Evolutionary conservation across 1,140 invertebrate species (phyloP), one percentile per base, ranked within the genome.

Genomic region (Drosophila bifasciata): DNA sequence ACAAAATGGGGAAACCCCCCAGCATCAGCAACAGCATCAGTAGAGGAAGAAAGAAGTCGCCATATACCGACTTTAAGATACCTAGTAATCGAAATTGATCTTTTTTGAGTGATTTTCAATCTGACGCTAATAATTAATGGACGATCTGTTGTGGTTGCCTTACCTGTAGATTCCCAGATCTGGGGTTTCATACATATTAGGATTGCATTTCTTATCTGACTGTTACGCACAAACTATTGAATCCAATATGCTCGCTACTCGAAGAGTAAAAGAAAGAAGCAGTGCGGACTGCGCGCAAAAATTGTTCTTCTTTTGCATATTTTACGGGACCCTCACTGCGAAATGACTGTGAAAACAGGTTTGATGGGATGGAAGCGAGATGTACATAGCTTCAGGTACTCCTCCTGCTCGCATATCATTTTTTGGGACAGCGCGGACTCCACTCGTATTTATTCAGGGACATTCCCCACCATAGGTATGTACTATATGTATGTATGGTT

Each of bases 311-410:
- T 83, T 83, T 88, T 88, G 83, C 83, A 86, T 86, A 86, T 88
- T 86, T 86, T 86, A 83, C 59, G 70, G 57, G 36, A 57, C 62
- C 57, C 50, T 61, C 70, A 57, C 79, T 75, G 79, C 72, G 46
- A 84, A 84, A 84, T 83, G 78, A 86, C 83, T 88, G 75, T 53
- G 78, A 88, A 86, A 83, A 83, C 83, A 83, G 83, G 83, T 88
- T 74, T 56, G 66, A 69, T 69, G 63, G 63, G 66, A 68, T 56
- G 66, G 63, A 68, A 69, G 66, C 32, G 32, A 32, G 50, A 36
- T 67, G 73, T 48, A 45, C 40, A 28, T 40, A 4, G 32, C 3
- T 36, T 1, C 32, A 36, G 32, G 32, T 36, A 36, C 32, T 36
- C 11, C 32, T 13, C 11, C 32, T 9, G 5, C 49, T 44, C 64